These are phyloP conservation scores for Cheirogaleus major DNA, from an alignment of 2,797 vertebrate genomes.

Conservation along the genomic window DNA sequence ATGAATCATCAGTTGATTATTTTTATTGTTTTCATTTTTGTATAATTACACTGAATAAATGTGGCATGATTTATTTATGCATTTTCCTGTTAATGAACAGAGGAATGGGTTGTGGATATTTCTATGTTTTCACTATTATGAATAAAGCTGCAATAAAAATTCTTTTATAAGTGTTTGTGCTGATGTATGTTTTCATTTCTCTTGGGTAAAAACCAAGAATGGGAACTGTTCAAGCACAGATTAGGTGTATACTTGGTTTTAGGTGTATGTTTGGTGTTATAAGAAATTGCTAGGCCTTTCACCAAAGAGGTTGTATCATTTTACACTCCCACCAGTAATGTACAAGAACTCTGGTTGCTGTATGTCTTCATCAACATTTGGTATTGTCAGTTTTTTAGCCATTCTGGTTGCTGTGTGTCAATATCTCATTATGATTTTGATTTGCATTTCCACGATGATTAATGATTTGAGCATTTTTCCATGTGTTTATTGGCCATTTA, in stretches of 20 bases:
- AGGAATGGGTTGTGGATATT: neutral
- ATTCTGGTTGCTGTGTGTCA: neutral
- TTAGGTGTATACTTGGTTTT: neutral
- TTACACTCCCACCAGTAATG: neutral
- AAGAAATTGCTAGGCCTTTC: neutral
- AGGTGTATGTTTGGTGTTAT: neutral
- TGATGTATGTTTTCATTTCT: neutral
- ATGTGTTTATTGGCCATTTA: neutral
- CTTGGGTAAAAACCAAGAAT: neutral
- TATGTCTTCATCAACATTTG: neutral
- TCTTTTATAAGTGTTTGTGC: neutral
- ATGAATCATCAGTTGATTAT: neutral
- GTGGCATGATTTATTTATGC: neutral
- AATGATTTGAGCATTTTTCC: neutral
- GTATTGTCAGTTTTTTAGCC: neutral
- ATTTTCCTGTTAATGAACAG: neutral
- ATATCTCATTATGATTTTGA: neutral
- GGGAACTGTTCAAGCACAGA: neutral
- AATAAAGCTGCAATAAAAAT: neutral
- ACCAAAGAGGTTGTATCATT: neutral
- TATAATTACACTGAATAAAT: neutral
- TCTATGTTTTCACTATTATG: neutral
- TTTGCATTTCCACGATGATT: neutral
- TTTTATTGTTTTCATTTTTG: neutral
- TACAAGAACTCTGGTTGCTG: neutral